Percentiles rank a stretch among this genome's conserved stretches.
These are phyloP conservation scores for Wasmannia auropunctata DNA, from an alignment of 1,140 invertebrate species.

Conservation along the genomic window DNA sequence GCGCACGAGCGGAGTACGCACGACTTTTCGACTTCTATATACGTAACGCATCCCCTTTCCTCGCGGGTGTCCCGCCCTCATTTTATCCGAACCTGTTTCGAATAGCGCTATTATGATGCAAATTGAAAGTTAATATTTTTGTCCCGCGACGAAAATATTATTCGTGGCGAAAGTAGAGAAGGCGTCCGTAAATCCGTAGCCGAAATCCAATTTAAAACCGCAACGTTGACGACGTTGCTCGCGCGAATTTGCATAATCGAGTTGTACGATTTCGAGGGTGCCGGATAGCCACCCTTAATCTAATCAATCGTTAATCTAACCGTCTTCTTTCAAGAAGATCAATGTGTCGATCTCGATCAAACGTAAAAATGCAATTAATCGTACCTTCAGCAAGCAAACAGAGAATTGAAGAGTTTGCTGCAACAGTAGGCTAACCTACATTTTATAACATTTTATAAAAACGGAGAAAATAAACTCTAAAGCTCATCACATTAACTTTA, in stretches of 20 bases:
- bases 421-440: too few species aligned
- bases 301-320: neutral
- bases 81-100: slow-evolving; percentile 15
- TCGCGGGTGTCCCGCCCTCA: neutral
- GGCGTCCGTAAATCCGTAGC: neutral
- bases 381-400: neutral
- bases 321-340: neutral
- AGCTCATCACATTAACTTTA: too few species aligned
- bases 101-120: slow-evolving; percentile 28
- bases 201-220: slow-evolving; percentile 21
- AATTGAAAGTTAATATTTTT: slow-evolving; percentile 27
- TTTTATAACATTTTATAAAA: too few species aligned
- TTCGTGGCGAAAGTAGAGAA: neutral
- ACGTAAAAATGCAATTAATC: neutral
- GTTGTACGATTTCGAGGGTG: slow-evolving; percentile 33
- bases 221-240: neutral
- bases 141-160: slow-evolving; percentile 9
- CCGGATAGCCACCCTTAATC: slow-evolving; percentile 4
- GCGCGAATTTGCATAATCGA: slow-evolving; percentile 47
- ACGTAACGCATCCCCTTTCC: too few species aligned
- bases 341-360: neutral
- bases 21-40: slow-evolving; percentile 4
- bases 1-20: neutral
- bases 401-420: too few species aligned
- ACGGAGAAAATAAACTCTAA: too few species aligned